phyloP scores from a whole-genome alignment of 2,113 vertebrate genomes.

The Galbula dea region DNA sequence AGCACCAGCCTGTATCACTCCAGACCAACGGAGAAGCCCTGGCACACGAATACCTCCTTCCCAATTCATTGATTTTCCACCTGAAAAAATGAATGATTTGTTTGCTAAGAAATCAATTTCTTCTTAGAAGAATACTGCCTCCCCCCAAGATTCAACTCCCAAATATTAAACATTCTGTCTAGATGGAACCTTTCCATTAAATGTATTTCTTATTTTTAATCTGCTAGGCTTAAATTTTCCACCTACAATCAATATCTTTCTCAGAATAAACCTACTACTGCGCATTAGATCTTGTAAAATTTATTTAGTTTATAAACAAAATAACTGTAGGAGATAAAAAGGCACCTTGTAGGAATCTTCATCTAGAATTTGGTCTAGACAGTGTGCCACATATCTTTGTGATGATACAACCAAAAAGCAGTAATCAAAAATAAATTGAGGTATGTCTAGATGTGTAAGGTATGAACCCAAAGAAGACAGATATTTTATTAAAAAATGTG shows the following conservation, averaged over 20 bases:
- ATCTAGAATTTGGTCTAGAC: neutral
- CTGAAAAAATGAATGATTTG: constrained; percentile 57
- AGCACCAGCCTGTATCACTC: constrained; percentile 60
- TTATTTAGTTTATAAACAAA: neutral
- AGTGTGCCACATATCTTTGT: neutral
- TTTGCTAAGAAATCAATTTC: neutral
- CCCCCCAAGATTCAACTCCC: neutral
- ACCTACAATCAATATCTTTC: neutral
- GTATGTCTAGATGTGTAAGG: neutral
- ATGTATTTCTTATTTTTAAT: neutral
- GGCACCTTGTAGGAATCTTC: neutral
- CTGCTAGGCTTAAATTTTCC: neutral
- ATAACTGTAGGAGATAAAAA: neutral
- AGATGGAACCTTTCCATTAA: neutral
- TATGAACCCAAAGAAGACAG: neutral
- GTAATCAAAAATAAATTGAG: neutral
- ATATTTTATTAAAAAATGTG: neutral
- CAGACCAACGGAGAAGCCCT: constrained; percentile 80
- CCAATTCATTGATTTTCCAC: constrained; percentile 87
- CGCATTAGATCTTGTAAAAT: neutral
- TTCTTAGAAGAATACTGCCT: neutral
- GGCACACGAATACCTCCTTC: constrained; percentile 90
- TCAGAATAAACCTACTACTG: neutral
- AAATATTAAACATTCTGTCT: neutral
- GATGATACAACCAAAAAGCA: neutral